Evolutionary conservation across 2,888 invertebrate genomes (phyloP).

Genomic region (Lasius platythorax): DNA sequence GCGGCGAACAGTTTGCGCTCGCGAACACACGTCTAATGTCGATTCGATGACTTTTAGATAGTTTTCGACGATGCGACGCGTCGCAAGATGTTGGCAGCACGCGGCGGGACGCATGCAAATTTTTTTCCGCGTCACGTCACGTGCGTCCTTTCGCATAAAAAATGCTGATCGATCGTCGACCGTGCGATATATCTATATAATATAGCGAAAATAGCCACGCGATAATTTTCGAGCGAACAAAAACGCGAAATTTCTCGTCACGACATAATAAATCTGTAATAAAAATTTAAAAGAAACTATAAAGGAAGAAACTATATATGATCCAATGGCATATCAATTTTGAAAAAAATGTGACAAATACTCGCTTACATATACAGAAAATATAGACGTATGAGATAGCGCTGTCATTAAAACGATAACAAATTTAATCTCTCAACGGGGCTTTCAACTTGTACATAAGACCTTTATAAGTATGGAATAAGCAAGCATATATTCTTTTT

Average conservation of each 20-base stretch:
- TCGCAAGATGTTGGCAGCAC: conserved; percentile 72
- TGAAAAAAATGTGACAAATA: not conserved
- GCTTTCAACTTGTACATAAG: not conserved
- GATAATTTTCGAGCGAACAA: conserved; percentile 6
- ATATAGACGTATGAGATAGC: not conserved
- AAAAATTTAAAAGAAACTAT: not conserved
- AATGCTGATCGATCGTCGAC: conserved; percentile 74
- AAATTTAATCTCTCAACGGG: not conserved
- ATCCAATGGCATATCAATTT: not conserved
- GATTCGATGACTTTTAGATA: conserved; percentile 85
- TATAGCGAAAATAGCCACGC: conserved; percentile 7
- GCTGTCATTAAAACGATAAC: not conserved
- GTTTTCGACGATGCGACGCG: conserved; percentile 65
- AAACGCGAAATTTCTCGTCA: not conserved
- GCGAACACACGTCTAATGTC: conserved; percentile 78
- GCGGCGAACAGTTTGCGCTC: conserved; percentile 63
- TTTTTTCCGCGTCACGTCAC: conserved; percentile 84
- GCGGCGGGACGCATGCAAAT: conserved; percentile 79
- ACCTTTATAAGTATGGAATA: not conserved
- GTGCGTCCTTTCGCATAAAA: conserved; percentile 79
- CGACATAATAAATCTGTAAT: not conserved
- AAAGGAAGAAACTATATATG: not conserved
- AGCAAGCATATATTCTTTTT: not conserved
- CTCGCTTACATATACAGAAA: not conserved
- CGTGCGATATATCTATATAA: not conserved